phyloP scores from a whole-genome alignment of 2,888 invertebrate genomes.

The Gnatocerus cornutus region DNA sequence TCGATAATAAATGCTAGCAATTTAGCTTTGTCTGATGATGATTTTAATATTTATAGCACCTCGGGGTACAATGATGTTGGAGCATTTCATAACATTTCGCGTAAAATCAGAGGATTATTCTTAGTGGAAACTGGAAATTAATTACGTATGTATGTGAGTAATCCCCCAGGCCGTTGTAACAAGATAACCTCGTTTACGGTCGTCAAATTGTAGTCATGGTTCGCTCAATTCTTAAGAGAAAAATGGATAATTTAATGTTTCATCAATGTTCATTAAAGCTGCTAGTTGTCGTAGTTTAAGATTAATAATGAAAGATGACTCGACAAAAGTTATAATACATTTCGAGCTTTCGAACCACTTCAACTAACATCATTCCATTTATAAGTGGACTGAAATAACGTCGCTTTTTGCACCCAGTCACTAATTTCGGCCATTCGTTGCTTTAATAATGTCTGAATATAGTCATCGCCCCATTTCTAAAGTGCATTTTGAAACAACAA shows the following conservation, averaged over 20 bases:
- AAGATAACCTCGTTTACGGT: conserved; percentile 42
- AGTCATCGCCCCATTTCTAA: too few relatives aligned
- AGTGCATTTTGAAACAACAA: too few relatives aligned
- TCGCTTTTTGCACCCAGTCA: conserved; percentile 14
- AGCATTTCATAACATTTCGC: conserved; percentile 34
- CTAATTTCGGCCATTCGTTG: background rate
- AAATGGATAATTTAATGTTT: background rate
- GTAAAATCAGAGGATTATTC: conserved; percentile 53
- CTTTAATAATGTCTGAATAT: conserved; percentile 23
- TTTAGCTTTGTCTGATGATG: conserved; percentile 41
- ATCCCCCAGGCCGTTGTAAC: conserved; percentile 43
- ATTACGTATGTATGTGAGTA: conserved; percentile 47
- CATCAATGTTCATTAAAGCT: conserved; percentile 33
- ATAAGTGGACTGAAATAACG: conserved; percentile 15
- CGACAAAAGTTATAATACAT: conserved; percentile 33
- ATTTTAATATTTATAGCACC: conserved; percentile 40
- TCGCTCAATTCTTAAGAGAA: conserved; percentile 8
- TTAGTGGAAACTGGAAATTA: conserved; percentile 49
- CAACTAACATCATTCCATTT: conserved; percentile 28
- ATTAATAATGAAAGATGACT: conserved; percentile 39
- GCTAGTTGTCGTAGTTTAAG: conserved; percentile 23
- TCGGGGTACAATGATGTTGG: conserved; percentile 27
- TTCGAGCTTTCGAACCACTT: conserved; percentile 20
- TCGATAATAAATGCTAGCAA: conserved; percentile 31
- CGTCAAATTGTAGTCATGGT: conserved; percentile 32